A percentile compares a stretch with the other conserved stretches of the same genome.
These are phyloP conservation scores for Dasyprocta punctata DNA, from an alignment of 2,113 vertebrate genomes.

Conservation along the genomic window DNA sequence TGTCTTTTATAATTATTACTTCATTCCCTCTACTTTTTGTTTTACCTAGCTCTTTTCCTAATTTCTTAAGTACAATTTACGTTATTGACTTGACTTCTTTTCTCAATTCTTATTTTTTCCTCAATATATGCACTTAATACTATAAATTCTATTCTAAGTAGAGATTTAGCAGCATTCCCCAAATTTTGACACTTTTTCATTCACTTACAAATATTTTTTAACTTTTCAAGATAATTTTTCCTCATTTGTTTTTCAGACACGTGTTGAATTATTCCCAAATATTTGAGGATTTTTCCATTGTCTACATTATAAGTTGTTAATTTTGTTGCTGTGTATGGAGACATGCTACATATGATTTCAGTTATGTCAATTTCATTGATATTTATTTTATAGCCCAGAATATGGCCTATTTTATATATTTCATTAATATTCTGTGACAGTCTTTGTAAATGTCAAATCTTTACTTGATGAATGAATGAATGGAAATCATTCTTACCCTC, in stretches of 20 bases:
- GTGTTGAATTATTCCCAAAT: neutral
- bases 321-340: neutral
- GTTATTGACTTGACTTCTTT: neutral
- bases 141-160: neutral
- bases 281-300: neutral
- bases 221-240: neutral
- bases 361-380: neutral
- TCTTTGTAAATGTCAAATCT: neutral
- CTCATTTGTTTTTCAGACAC: neutral
- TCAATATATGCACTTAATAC: neutral
- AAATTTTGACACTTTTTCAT: neutral
- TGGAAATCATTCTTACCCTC: neutral
- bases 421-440: neutral
- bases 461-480: neutral
- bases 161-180: neutral
- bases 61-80: neutral
- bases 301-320: neutral
- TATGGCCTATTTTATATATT: neutral
- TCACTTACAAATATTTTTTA: neutral
- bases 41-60: neutral
- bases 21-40: neutral
- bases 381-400: neutral
- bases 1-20: neutral
- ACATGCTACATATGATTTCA: neutral
- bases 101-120: neutral